phyloP scores from a whole-genome alignment of 2,113 vertebrate species.

The Choloepus hoffmanni region DNA sequence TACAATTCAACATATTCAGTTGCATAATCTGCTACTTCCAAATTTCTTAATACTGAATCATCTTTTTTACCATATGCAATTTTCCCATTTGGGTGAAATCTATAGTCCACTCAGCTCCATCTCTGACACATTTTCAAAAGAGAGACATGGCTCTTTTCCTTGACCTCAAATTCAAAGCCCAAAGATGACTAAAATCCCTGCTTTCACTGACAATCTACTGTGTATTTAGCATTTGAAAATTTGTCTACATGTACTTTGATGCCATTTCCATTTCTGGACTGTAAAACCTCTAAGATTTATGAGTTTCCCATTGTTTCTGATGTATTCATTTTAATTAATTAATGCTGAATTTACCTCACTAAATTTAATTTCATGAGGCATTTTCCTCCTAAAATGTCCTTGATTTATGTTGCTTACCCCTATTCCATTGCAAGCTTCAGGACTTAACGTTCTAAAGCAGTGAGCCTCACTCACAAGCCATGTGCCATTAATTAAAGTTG shows the following conservation, averaged over 20 bases:
- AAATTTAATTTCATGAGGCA: neutral
- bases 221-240: neutral
- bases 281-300: neutral
- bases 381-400: neutral
- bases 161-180: too few relatives aligned
- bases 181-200: too few relatives aligned
- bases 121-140: neutral
- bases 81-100: neutral
- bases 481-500: too few relatives aligned
- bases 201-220: neutral
- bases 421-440: too few relatives aligned
- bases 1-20: neutral
- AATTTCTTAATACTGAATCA: neutral
- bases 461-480: too few relatives aligned
- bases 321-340: neutral
- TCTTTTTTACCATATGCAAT: neutral
- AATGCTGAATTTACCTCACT: neutral
- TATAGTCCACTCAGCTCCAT: neutral
- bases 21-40: neutral
- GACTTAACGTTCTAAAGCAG: too few relatives aligned
- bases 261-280: constrained; percentile 43
- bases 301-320: neutral
- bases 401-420: too few relatives aligned
- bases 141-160: too few relatives aligned
- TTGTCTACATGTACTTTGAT: neutral